Conservation (phyloP, 2,113 vertebrate genomes). For the Nibea albiflora region DNA sequence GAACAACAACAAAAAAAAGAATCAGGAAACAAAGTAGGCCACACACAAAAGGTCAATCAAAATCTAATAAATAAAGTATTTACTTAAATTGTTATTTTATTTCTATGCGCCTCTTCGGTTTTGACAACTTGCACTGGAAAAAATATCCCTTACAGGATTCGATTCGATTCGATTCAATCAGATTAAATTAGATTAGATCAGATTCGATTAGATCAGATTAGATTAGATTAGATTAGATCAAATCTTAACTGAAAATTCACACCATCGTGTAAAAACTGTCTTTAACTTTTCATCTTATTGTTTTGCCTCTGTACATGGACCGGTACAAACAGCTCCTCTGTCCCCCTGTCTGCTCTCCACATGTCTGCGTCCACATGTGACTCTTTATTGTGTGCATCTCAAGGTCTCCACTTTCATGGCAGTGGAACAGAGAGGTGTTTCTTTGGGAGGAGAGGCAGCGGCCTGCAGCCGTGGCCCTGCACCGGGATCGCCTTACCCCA, state of each 20-base stretch:
- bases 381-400: constrained; percentile 55
- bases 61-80: too few relatives aligned
- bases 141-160: not conserved
- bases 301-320: not conserved
- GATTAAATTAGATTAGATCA: not conserved
- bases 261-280: not conserved
- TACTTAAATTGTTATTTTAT: too few relatives aligned
- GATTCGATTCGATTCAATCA: not conserved
- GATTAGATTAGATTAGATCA: not conserved
- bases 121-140: too few relatives aligned
- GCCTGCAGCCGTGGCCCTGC: constrained; percentile 60
- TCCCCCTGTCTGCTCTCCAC: constrained; percentile 30
- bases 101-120: too few relatives aligned
- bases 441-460: constrained; percentile 64
- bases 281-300: not conserved
- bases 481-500: constrained; percentile 74
- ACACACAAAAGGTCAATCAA: too few relatives aligned
- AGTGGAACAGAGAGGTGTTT: constrained; percentile 75
- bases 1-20: too few relatives aligned
- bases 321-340: not conserved
- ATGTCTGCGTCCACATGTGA: constrained; percentile 47
- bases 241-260: not conserved
- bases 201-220: too few relatives aligned
- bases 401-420: constrained; percentile 68
- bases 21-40: too few relatives aligned